Conservation (phyloP, 2,113 vertebrate genomes). For the Hippopotamus amphibius region DNA sequence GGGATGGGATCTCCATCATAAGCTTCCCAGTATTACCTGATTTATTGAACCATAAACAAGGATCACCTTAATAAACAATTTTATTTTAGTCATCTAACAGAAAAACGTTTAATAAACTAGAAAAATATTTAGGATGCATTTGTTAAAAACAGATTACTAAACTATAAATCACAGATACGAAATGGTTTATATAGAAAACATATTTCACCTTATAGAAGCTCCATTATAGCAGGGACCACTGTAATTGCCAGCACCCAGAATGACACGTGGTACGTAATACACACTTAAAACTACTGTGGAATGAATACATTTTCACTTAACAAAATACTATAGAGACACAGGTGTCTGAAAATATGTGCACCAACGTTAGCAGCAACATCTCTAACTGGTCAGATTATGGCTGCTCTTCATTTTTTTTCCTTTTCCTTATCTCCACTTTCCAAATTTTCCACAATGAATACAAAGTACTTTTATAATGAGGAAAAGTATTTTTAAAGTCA, state of each 20-base stretch:
- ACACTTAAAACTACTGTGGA: neutral
- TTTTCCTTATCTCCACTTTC: conserved; percentile 30
- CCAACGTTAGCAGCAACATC: neutral
- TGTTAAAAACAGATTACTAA: conserved; percentile 12
- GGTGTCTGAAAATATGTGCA: neutral
- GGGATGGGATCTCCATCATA: neutral
- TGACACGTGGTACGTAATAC: neutral
- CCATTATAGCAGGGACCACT: neutral
- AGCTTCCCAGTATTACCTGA: neutral
- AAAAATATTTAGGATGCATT: conserved; percentile 21
- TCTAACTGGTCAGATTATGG: conserved; percentile 8
- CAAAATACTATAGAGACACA: conserved; percentile 6
- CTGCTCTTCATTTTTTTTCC: conserved; percentile 48
- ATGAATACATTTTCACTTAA: conserved; percentile 29
- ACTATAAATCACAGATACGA: neutral
- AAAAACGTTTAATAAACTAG: conserved; percentile 31
- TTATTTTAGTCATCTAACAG: neutral
- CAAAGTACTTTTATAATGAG: conserved; percentile 43
- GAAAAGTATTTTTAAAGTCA: neutral
- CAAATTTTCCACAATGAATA: conserved; percentile 52
- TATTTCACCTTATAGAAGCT: neutral
- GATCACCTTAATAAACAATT: conserved; percentile 12
- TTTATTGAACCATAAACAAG: neutral
- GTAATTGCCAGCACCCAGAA: neutral
- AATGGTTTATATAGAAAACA: neutral